Evolutionary conservation across 2,113 vertebrate genomes (phyloP).

Genomic region (Cyprinodon variegatus): DNA sequence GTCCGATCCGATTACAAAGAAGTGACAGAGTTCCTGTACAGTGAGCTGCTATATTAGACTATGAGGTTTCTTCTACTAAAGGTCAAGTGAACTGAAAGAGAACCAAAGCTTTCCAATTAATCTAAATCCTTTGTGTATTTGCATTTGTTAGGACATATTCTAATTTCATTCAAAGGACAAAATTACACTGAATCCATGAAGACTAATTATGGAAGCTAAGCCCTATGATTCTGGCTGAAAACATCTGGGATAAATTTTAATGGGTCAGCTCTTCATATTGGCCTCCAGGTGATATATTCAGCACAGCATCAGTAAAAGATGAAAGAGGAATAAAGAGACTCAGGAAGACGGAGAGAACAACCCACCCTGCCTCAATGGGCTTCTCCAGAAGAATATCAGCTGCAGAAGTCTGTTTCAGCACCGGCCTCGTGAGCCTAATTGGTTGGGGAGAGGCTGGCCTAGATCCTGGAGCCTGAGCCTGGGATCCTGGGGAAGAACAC

Average conservation of each 20-base stretch:
- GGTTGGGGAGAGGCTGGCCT: constrained; percentile 81
- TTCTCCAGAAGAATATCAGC: constrained; percentile 81
- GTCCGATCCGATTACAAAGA: constrained; percentile 17
- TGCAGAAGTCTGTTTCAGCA: constrained; percentile 45
- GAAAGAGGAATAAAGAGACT: neutral
- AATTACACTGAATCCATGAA: neutral
- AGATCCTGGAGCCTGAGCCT: constrained; percentile 36
- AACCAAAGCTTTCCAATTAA: neutral
- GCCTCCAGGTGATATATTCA: constrained; percentile 12
- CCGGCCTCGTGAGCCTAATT: constrained; percentile 82
- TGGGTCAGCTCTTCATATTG: constrained; percentile 18
- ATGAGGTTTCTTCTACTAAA: neutral
- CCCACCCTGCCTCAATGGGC: constrained; percentile 84
- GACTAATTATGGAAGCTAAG: neutral
- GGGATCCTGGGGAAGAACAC: constrained; percentile 54
- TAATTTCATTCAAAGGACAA: constrained; percentile 6
- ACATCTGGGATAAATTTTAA: constrained; percentile 23
- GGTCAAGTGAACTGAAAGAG: constrained; percentile 14
- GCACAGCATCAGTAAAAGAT: constrained; percentile 2
- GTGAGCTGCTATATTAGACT: neutral
- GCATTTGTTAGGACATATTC: neutral
- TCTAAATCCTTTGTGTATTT: neutral
- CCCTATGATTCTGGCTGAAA: constrained; percentile 21
- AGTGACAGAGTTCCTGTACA: constrained; percentile 17
- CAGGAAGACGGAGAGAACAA: constrained; percentile 30